Evolutionary conservation across 2,888 invertebrate species (phyloP).

Genomic region (Platycheirus albimanus): DNA sequence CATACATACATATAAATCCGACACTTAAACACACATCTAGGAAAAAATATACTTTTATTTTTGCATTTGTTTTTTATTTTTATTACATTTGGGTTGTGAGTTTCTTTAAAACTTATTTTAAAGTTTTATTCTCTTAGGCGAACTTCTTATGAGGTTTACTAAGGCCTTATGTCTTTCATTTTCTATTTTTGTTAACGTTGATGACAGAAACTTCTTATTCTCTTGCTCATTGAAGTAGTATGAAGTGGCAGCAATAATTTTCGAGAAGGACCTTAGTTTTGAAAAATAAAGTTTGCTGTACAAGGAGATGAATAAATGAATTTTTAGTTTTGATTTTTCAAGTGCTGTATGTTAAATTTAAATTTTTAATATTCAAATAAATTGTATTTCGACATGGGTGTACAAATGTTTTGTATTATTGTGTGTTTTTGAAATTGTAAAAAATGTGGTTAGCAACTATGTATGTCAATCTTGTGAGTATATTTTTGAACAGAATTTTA

Average conservation of each 20-base stretch:
- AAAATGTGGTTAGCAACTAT: no score
- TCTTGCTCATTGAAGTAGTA: constrained; percentile 39
- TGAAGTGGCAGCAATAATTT: constrained; percentile 53
- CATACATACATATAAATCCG: constrained; percentile 53
- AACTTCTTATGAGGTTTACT: constrained; percentile 52
- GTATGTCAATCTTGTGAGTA: no score
- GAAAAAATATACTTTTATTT: constrained; percentile 73
- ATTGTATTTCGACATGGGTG: constrained; percentile 5
- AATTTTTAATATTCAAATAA: constrained; percentile 34
- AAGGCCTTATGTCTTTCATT: not conserved
- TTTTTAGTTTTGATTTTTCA: constrained; percentile 51
- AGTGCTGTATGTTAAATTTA: constrained; percentile 16
- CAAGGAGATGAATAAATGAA: constrained; percentile 70
- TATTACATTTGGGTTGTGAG: constrained; percentile 57
- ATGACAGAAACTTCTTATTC: constrained; percentile 41
- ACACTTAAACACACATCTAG: constrained; percentile 62
- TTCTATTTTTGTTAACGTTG: constrained; percentile 29
- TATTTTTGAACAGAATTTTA: no score
- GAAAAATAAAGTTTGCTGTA: constrained; percentile 56
- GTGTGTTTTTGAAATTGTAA: not conserved
- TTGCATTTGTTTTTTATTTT: constrained; percentile 46
- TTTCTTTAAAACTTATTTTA: constrained; percentile 30
- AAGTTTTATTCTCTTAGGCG: constrained; percentile 32
- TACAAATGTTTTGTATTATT: constrained; percentile 10
- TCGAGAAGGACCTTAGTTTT: constrained; percentile 57